These are phyloP conservation scores for Patiria miniata DNA, from an alignment of 35 echinoderm and acorn worm species.

Conservation along the genomic window DNA sequence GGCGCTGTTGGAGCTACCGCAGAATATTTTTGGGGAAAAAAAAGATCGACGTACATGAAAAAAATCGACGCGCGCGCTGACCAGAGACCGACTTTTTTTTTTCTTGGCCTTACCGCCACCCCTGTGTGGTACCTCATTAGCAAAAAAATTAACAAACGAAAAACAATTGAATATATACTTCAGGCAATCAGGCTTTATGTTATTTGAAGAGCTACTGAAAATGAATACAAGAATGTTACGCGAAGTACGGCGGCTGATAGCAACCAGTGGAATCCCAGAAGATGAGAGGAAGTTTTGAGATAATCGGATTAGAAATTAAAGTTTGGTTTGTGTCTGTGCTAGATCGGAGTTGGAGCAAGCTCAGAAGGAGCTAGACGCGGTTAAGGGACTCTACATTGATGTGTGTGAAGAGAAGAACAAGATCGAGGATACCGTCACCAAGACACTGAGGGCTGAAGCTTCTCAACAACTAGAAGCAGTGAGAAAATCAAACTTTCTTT, in stretches of 20 bases:
- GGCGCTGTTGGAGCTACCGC: too few species aligned
- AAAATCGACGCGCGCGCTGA: too few species aligned
- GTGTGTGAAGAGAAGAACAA: conserved; percentile 91
- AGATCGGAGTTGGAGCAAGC: conserved; percentile 67
- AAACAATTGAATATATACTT: neutral
- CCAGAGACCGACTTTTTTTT: too few species aligned
- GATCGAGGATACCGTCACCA: conserved; percentile 53
- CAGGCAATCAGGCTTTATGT: too few species aligned
- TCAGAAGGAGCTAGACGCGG: conserved; percentile 69
- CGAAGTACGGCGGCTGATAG: too few species aligned
- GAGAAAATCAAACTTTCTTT: neutral
- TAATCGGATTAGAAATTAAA: neutral
- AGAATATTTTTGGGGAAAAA: too few species aligned
- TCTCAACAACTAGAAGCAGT: conserved; percentile 60
- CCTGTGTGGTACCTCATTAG: too few species aligned
- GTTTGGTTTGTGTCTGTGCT: conserved; percentile 14
- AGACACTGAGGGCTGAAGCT: conserved; percentile 44
- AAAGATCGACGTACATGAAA: too few species aligned
- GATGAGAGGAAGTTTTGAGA: neutral
- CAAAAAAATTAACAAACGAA: too few species aligned
- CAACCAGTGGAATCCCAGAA: too few species aligned
- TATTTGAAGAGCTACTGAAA: too few species aligned
- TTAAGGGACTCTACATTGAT: conserved; percentile 75
- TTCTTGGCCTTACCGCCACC: too few species aligned
- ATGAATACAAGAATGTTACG: neutral